Percentiles rank a stretch among this genome's conserved stretches.
Evolutionary conservation across 2,797 vertebrate genomes (phyloP).

Genomic region (Sebastes nivosus): DNA sequence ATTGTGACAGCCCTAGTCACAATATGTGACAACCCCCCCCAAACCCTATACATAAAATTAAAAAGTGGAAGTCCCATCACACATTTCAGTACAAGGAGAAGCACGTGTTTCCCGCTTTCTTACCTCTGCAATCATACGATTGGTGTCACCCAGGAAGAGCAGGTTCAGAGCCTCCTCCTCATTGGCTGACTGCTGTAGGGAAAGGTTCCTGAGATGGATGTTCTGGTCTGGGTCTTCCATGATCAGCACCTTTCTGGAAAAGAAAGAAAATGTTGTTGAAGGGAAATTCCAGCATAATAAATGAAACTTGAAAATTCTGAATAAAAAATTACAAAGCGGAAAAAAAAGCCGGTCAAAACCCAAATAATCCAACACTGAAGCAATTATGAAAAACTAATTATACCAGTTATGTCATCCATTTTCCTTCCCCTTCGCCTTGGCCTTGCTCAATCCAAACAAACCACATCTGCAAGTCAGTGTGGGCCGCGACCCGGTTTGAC

Average conservation of each 20-base stretch:
- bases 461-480: slow-evolving; percentile 51
- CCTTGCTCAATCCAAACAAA: slow-evolving; percentile 52
- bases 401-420: slow-evolving; percentile 42
- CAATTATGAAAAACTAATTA: slow-evolving; percentile 38
- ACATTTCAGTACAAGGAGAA: background rate
- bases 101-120: slow-evolving; percentile 33
- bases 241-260: slow-evolving; percentile 89
- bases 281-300: background rate
- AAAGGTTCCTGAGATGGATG: slow-evolving; percentile 95
- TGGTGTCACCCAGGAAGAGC: slow-evolving; percentile 97
- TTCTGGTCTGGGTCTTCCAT: slow-evolving; percentile 95
- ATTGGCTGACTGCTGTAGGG: slow-evolving; percentile 89
- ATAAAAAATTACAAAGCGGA: background rate
- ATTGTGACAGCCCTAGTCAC: no score
- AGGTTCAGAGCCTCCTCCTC: slow-evolving; percentile 96
- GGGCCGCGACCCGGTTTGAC: slow-evolving; percentile 30
- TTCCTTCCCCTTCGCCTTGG: slow-evolving; percentile 6
- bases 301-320: background rate
- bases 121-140: slow-evolving; percentile 98
- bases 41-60: background rate
- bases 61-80: background rate
- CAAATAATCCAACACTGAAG: slow-evolving; percentile 30
- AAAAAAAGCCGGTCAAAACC: background rate
- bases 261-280: background rate
- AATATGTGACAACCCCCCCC: no score